Evolutionary conservation across 2,113 vertebrate species (phyloP), one percentile per base, ranked within the genome.

Genomic region (Coracopsis vasa): DNA sequence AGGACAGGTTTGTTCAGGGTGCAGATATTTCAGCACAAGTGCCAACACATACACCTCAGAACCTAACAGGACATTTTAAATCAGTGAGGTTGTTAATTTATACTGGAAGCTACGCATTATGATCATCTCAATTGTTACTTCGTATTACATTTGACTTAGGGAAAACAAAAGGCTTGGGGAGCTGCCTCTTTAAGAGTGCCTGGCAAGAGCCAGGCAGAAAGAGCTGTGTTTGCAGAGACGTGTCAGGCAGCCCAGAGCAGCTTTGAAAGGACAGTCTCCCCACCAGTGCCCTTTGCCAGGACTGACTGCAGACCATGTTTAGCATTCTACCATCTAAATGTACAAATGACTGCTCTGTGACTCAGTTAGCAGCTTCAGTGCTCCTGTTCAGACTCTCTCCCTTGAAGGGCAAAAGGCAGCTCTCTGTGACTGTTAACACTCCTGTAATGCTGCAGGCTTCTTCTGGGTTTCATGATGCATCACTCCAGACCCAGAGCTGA

Each of bases 361-460:
- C 72, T 91, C 86, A 90, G 21, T 88, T 92, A 94, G 88, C 29
- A 94, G 83, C 77, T 96, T 23, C 72, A 66, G 72, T 24, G 86
- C 83, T 88, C 60, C 75, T 60, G 50, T 86, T n/a, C 50, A 66
- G 64, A 23, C 72, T 94, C 50, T 88, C 67, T 88, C 64, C 82
- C 75, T 94, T 94, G 91, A 94, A 95, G 94, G 91, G 77, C 92
- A 96, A 86, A 92, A 90, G 54, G 58, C 82, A 84, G 42, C 56
- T 62, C 39, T 60, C 47, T 31, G 47, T 81, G 51, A 79, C 61
- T 72, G 24, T 82, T 65, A 86, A 58, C 56, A 48, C n/a, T 85
- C 31, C 54, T 83, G 0, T 24, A 82, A 84, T 1, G 7, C 61
- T 64, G 67, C 83, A 83, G 60, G 66, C 42, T 88, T 48, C 31